Evolutionary conservation across 2,888 invertebrate species (phyloP).

Genomic region (Ptilodon capucinus): DNA sequence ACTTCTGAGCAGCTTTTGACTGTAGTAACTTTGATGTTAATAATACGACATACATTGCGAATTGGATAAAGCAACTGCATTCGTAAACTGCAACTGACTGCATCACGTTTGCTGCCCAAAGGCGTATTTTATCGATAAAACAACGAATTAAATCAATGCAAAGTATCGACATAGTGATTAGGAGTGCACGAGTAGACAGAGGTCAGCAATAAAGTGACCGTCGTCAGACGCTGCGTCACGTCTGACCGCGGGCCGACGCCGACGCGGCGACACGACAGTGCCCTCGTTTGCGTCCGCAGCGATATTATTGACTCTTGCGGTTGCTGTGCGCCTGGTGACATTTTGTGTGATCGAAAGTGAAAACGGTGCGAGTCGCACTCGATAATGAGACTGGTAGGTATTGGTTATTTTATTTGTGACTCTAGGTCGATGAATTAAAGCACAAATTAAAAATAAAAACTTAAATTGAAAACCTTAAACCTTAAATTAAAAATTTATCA

Average conservation of each 20-base stretch:
- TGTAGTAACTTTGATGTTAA: too few species aligned
- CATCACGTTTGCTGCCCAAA: neutral
- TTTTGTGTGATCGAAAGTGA: slow-evolving; percentile 71
- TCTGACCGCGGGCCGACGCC: slow-evolving; percentile 53
- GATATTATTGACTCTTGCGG: slow-evolving; percentile 80
- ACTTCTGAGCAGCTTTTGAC: too few species aligned
- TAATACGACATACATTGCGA: too few species aligned
- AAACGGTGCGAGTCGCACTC: slow-evolving; percentile 46
- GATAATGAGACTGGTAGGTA: slow-evolving; percentile 23
- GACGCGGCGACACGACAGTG: slow-evolving; percentile 33
- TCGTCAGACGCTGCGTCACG: slow-evolving; percentile 77
- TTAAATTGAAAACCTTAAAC: too few species aligned
- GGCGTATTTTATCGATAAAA: slow-evolving; percentile 9
- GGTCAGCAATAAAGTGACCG: slow-evolving; percentile 82
- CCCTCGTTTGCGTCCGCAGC: slow-evolving; percentile 62
- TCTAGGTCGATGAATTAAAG: too few species aligned
- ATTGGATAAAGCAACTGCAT: neutral
- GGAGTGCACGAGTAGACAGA: slow-evolving; percentile 72
- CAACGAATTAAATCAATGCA: slow-evolving; percentile 49
- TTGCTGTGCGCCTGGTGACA: slow-evolving; percentile 71
- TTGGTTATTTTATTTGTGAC: slow-evolving; percentile 5
- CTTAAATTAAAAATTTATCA: too few species aligned
- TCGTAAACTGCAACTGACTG: neutral
- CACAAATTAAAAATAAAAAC: too few species aligned
- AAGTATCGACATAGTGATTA: slow-evolving; percentile 64